Percentiles rank a stretch among this genome's conserved stretches.
These are phyloP conservation scores for Nanorana parkeri DNA, from an alignment of 2,113 vertebrate species.

Conservation along the genomic window DNA sequence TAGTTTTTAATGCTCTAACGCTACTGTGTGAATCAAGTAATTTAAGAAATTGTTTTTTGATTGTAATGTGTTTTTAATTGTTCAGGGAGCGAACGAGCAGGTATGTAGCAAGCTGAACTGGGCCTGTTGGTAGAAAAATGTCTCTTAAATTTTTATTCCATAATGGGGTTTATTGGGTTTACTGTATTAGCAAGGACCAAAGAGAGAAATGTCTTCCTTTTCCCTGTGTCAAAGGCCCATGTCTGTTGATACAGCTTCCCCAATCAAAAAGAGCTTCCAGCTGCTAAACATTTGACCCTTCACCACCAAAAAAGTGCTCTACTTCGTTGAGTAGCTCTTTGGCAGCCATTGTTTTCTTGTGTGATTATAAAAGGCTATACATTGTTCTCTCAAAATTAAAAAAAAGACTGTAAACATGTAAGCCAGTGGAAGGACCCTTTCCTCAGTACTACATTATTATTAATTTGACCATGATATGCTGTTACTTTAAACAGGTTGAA, in stretches of 20 bases:
- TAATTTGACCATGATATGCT: not conserved
- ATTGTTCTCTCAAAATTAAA: not conserved
- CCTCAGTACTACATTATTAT: not conserved
- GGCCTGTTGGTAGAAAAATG: not conserved
- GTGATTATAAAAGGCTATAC: not conserved
- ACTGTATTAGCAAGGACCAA: slow-evolving; percentile 12
- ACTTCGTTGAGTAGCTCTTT: slow-evolving; percentile 3
- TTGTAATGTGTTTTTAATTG: no score
- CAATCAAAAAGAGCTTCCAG: slow-evolving; percentile 32
- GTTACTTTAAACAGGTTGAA: slow-evolving; percentile 54
- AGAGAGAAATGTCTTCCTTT: slow-evolving; percentile 51
- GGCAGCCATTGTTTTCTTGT: slow-evolving; percentile 5
- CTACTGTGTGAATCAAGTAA: no score
- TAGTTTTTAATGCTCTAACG: no score
- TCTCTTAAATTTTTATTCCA: not conserved
- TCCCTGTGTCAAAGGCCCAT: not conserved
- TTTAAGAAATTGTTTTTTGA: no score
- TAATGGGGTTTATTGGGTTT: not conserved
- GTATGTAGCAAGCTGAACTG: no score
- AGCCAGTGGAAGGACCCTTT: not conserved
- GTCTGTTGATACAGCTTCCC: not conserved
- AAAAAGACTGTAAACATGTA: no score
- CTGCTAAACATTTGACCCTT: slow-evolving; percentile 16
- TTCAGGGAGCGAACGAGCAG: no score
- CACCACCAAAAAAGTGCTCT: not conserved